Evolutionary conservation across 2,113 vertebrate species (phyloP), one percentile per base, ranked within the genome.

Genomic region (Urocynchramus pylzowi): DNA sequence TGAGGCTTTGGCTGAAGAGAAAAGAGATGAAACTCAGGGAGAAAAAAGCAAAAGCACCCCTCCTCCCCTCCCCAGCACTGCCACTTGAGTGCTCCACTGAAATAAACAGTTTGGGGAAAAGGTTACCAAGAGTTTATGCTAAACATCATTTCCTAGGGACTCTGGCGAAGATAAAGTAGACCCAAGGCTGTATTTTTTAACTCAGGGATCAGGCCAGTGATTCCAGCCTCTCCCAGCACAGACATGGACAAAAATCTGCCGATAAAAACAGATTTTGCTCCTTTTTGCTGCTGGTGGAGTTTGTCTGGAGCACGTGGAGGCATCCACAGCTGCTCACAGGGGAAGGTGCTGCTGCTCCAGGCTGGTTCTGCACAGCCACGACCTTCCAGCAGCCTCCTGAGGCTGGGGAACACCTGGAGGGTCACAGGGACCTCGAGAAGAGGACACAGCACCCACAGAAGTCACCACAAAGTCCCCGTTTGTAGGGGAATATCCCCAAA

Each of bases 271-370:
- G 28, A 31, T 31, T 8, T 37, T 1, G 4, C 18, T 6, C 57
- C 18, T 59, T 30, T 59, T 59, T 2, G 33, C 47, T 39, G 42
- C 26, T 1, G 6, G 52, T 13, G 39, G 50, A 5, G 31, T 18
- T 11, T 22, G 23, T 11, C 10, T 1, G 5, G n/a, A 42, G 54
- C 1, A 10, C 10, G 0, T 0, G 1, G 74, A 41, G 47, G 20
- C 4, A 16, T 0, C 89, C 8, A 1, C 59, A 4, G 0, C 0
- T 26, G 6, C 9, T 39, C 64, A 1, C 16, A 49, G 27, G 7
- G 15, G 20, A 35, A 0, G 2, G 22, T 7, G 42, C 65, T 3
- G 2, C 42, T 26, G 35, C 5, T 45, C 50, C 4, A 5, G 84
- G 60, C 27, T 33, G 52, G 47, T 56, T 11, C 65, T 45, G 23